Percentiles rank a stretch among this genome's conserved stretches.
These are phyloP conservation scores for Electrona antarctica DNA, from an alignment of 2,113 vertebrate genomes.

Conservation along the genomic window DNA sequence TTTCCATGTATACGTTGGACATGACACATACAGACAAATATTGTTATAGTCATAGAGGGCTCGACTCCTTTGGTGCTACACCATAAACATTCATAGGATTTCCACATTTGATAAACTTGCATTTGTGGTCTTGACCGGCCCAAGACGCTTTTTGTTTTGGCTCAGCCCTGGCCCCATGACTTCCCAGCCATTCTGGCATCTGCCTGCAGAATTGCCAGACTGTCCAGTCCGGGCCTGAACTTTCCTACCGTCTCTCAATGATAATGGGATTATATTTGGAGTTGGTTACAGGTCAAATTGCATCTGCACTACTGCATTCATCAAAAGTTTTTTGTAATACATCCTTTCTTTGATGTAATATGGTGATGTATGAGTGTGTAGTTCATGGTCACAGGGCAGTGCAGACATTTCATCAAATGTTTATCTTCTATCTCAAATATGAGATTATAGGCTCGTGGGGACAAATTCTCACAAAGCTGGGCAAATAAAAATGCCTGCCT, in stretches of 20 bases:
- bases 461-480: conserved; percentile 33
- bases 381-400: neutral
- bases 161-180: too few relatives aligned
- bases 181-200: too few relatives aligned
- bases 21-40: too few relatives aligned
- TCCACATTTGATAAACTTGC: too few relatives aligned
- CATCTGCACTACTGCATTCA: conserved; percentile 32
- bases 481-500: neutral
- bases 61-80: too few relatives aligned
- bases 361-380: neutral
- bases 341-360: conserved; percentile 24
- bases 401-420: neutral
- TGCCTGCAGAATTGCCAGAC: too few relatives aligned
- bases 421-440: neutral
- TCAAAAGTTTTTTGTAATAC: conserved; percentile 13
- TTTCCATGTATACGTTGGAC: too few relatives aligned
- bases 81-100: too few relatives aligned
- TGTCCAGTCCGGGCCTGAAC: too few relatives aligned
- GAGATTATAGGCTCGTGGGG: conserved; percentile 17
- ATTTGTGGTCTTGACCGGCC: too few relatives aligned
- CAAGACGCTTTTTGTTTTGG: too few relatives aligned
- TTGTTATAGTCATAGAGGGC: too few relatives aligned
- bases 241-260: conserved; percentile 28
- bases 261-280: conserved; percentile 36
- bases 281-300: conserved; percentile 25